phyloP scores from a whole-genome alignment of 2,113 vertebrate species.

The Eurypyga helias region DNA sequence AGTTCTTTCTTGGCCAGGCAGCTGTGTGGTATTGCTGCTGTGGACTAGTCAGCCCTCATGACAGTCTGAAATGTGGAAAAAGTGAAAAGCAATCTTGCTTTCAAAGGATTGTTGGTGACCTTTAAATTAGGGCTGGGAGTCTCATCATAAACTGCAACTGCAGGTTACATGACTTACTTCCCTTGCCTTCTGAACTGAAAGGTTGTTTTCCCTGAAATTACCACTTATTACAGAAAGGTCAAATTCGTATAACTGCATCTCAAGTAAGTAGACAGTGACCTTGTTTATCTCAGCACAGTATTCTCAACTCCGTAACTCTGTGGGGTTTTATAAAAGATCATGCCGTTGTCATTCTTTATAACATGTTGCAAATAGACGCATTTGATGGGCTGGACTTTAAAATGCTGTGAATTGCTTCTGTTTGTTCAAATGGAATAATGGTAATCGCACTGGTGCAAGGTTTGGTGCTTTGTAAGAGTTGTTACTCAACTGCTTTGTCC shows the following conservation, averaged over 20 bases:
- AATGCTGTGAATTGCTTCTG: not conserved
- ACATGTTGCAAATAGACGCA: rapidly evolving
- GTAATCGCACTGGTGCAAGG: not conserved
- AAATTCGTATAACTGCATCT: not conserved
- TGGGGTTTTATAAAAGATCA: not conserved
- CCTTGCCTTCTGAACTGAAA: not conserved
- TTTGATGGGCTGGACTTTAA: not conserved
- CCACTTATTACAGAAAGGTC: conserved; percentile 49
- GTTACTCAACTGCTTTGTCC: not conserved
- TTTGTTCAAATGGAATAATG: not conserved
- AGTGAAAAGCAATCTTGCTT: conserved; percentile 6
- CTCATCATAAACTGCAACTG: conserved; percentile 35
- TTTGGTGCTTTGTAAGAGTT: not conserved
- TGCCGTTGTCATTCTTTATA: not conserved
- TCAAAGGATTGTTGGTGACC: conserved; percentile 27
- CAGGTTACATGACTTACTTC: not conserved
- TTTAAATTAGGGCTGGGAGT: conserved; percentile 55
- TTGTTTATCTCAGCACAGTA: not conserved
- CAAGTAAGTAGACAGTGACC: not conserved
- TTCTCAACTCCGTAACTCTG: not conserved
- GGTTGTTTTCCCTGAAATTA: conserved; percentile 51
- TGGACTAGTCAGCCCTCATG: not conserved
- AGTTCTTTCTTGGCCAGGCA: not conserved
- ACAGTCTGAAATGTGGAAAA: not conserved
- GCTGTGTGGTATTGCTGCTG: not conserved